Base-by-base conservation (phyloP, 2,888 invertebrate species). In the Fragum fragum region DNA sequence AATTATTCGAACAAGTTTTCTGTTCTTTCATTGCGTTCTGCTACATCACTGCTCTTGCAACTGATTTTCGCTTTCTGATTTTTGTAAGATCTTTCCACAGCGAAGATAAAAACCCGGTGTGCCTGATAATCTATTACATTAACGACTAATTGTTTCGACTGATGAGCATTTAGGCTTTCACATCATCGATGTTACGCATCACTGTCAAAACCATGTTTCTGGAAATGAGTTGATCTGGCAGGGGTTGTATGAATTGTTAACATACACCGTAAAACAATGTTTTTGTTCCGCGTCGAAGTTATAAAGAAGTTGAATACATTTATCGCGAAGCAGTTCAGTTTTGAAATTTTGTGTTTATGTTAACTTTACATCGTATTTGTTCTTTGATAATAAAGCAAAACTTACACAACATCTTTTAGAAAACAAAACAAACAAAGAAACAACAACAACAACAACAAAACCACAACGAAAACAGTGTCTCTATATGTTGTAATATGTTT, bases 11-110 rank as follows among this genome's bases (percentile, higher is more conserved):
- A 61, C n/a, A 32, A 61, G 61, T 32, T 61, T 61, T 32, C 23
- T 61, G 61, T 61, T 61, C 61, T 61, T 29, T 61, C 61, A 61
- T 61, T 32, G 26, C 61, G 61, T 61, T 61, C 28, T 61, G 61
- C 61, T 29, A 32, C 61, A 61, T 61, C 61, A 61, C 14, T 18
- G 32, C 18, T 3, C 61, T 6, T 61, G 26, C 21, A 23, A 23
- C 57, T 1, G 57, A 57, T 26, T 57, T 57, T 26, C 57, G 23
- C 57, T 21, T n/a, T 21, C 23, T 14, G n/a, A 26, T 57, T 57
- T 57, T 57, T 57, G 57, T 57, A 21, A 57, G 57, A 57, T 57
- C 57, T 57, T 57, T 57, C 26, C 23, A 7, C 57, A 26, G 57
- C 21, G 18, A 18, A 47, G 47, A 47, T 9, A 26, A 57, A 57